Evolutionary conservation across 2,888 invertebrate genomes (phyloP).

Genomic region (Pristionchus exspectatus): DNA sequence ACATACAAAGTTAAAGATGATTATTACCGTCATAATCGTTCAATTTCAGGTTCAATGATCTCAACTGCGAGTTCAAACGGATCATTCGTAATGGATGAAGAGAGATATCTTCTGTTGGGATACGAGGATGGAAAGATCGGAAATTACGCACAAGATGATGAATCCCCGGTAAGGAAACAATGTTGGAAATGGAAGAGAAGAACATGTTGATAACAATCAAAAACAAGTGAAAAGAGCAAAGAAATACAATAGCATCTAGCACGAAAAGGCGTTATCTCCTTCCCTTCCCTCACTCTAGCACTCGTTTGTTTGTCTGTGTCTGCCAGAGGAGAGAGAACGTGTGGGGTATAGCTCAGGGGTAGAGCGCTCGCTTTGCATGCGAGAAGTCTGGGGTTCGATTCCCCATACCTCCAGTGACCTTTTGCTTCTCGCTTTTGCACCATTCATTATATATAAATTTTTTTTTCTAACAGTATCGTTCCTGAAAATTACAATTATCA

Average conservation of each 20-base stretch:
- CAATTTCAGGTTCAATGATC: constrained; percentile 45
- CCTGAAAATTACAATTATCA: too few species aligned
- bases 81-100: constrained; percentile 50
- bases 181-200: not conserved
- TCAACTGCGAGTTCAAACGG: constrained; percentile 41
- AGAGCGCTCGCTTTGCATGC: constrained; percentile 75
- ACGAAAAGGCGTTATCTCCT: too few species aligned
- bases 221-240: not conserved
- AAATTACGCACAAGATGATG: constrained; percentile 22
- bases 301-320: not conserved
- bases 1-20: not conserved
- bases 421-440: not conserved
- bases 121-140: constrained; percentile 43
- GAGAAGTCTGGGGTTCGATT: constrained; percentile 76
- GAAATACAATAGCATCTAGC: too few species aligned
- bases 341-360: constrained; percentile 71
- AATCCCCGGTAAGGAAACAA: constrained; percentile 21
- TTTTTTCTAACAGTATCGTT: too few species aligned
- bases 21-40: not conserved
- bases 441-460: too few species aligned
- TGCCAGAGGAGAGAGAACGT: not conserved
- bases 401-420: constrained; percentile 70
- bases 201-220: not conserved
- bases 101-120: constrained; percentile 41
- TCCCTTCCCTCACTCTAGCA: not conserved